phyloP scores from a whole-genome alignment of 2,888 invertebrate genomes.

The Leucophora obtusa region DNA sequence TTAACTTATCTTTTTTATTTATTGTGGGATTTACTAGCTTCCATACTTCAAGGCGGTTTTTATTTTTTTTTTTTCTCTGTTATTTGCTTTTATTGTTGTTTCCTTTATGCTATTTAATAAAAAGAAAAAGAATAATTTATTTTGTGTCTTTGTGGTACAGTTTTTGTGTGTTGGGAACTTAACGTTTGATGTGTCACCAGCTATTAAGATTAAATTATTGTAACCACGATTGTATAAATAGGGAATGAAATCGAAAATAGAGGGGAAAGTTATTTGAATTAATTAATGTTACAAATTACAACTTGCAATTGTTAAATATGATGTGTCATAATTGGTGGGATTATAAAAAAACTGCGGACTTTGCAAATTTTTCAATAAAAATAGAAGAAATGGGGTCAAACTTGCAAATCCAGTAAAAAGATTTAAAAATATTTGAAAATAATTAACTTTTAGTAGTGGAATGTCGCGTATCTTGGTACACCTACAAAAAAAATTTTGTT shows the following conservation, averaged over 20 bases:
- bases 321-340: too few species aligned
- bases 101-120: background rate
- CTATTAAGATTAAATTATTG: slow-evolving; percentile 1
- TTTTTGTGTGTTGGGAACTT: slow-evolving; percentile 4
- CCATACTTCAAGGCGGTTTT: slow-evolving; percentile 48
- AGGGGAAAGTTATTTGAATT: background rate
- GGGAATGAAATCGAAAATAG: background rate
- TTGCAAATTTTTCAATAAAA: too few species aligned
- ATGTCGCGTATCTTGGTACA: too few species aligned
- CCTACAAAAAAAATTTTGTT: too few species aligned
- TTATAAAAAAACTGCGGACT: too few species aligned
- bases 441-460: too few species aligned
- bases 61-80: background rate
- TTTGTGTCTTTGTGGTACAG: background rate
- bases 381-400: too few species aligned
- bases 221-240: background rate
- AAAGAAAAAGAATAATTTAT: slow-evolving; percentile 3
- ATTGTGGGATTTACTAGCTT: slow-evolving; percentile 43
- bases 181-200: background rate
- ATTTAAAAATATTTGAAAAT: too few species aligned
- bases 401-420: too few species aligned
- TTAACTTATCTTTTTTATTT: slow-evolving; percentile 6
- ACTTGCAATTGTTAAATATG: too few species aligned
- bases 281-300: too few species aligned
- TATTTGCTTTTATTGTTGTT: background rate